Evolutionary conservation across 2,113 vertebrate species (phyloP).

Genomic region (Sarotherodon lohbergeri): DNA sequence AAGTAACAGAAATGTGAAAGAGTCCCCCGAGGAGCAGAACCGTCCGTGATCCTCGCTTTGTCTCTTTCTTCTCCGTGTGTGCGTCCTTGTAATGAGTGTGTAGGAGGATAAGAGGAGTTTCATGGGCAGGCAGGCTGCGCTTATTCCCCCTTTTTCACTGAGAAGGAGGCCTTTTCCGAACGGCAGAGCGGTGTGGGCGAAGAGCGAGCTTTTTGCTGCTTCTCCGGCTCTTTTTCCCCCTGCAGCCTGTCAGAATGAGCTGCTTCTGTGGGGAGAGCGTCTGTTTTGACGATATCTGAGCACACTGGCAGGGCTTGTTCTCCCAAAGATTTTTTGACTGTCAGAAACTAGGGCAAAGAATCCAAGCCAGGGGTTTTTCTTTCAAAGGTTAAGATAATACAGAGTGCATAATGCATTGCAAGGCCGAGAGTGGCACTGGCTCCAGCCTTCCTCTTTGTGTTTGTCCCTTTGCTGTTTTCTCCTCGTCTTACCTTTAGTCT

Average conservation of each 20-base stretch:
- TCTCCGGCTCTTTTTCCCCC: slow-evolving; percentile 11
- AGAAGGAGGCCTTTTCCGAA: not conserved
- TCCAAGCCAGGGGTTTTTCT: not conserved
- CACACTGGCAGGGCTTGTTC: not conserved
- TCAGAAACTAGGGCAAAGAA: slow-evolving; percentile 51
- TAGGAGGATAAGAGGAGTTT: slow-evolving; percentile 53
- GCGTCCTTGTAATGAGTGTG: slow-evolving; percentile 40
- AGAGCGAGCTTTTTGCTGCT: not conserved
- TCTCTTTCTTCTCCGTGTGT: slow-evolving; percentile 6
- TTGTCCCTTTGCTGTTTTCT: not conserved
- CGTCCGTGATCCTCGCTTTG: slow-evolving; percentile 1
- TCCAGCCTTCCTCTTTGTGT: not conserved
- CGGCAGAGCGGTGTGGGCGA: slow-evolving; percentile 32
- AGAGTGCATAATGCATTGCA: slow-evolving; percentile 7
- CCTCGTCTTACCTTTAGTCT: not conserved
- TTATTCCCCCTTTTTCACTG: not conserved
- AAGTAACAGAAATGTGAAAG: not conserved
- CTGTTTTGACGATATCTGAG: slow-evolving; percentile 13
- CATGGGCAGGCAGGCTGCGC: slow-evolving; percentile 25
- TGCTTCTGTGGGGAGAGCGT: not conserved
- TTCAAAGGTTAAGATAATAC: slow-evolving; percentile 11
- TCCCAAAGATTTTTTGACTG: slow-evolving; percentile 23
- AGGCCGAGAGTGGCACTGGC: not conserved
- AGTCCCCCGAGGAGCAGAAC: not conserved
- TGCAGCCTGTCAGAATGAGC: slow-evolving; percentile 38